Conservation (phyloP, 2,888 invertebrate genomes). For the Incurvaria masculella region DNA sequence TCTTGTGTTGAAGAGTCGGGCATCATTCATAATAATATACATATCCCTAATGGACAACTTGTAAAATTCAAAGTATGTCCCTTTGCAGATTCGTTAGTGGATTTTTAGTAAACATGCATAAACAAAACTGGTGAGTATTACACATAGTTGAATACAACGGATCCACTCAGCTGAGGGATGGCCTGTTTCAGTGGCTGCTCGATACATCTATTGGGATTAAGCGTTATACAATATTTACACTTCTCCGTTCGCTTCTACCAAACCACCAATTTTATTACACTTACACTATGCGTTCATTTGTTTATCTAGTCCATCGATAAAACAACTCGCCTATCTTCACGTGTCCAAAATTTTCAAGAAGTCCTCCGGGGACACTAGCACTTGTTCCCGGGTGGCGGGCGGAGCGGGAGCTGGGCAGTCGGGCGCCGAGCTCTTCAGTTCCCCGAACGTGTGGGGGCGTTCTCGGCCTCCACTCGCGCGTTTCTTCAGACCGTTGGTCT, state of each 20-base stretch:
- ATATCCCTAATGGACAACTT: no score
- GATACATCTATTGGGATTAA: conserved; percentile 43
- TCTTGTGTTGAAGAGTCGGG: no score
- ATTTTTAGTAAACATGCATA: conserved; percentile 2
- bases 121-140: conserved; percentile 1
- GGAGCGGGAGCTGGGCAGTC: conserved; percentile 26
- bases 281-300: conserved; percentile 29
- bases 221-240: conserved; percentile 54
- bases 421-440: conserved; percentile 45
- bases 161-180: conserved; percentile 33
- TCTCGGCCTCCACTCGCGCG: conserved; percentile 18
- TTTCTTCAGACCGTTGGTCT: no score
- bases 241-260: conserved; percentile 32
- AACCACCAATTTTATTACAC: conserved; percentile 37
- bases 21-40: no score
- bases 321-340: no score
- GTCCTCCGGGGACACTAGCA: conserved; percentile 37
- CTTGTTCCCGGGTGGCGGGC: conserved; percentile 15
- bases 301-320: no score
- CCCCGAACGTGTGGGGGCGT: conserved; percentile 43
- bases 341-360: conserved; percentile 43
- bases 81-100: no score
- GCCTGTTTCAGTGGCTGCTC: conserved; percentile 51
- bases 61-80: no score
- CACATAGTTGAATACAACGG: conserved; percentile 3